Evolutionary conservation across 2,113 vertebrate genomes (phyloP).

Genomic region (Gadus macrocephalus): DNA sequence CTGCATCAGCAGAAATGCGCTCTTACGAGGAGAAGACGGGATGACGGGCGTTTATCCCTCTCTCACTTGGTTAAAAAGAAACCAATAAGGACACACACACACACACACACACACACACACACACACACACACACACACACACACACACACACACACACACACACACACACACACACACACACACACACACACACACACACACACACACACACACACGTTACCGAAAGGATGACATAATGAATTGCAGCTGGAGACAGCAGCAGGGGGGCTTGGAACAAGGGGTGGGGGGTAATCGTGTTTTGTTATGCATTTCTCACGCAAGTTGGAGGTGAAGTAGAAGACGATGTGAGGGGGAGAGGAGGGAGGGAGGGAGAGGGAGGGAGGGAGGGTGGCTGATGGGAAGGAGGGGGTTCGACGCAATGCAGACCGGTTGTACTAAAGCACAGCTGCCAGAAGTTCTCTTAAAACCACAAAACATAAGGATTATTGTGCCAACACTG

Average conservation of each 20-base stretch:
- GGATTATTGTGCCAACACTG: slow-evolving; percentile 59
- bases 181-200: too few species aligned
- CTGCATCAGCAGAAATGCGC: slow-evolving; percentile 90
- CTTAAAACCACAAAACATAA: slow-evolving; percentile 61
- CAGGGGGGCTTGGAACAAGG: slow-evolving; percentile 23
- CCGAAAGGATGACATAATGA: too few species aligned
- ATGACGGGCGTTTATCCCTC: slow-evolving; percentile 62
- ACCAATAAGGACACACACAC: slow-evolving; percentile 6
- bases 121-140: too few species aligned
- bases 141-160: too few species aligned
- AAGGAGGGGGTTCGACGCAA: slow-evolving; percentile 77
- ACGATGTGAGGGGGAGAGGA: slow-evolving; percentile 31
- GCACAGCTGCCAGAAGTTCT: slow-evolving; percentile 66
- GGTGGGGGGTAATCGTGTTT: slow-evolving; percentile 4
- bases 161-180: too few species aligned
- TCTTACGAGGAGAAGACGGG: slow-evolving; percentile 67
- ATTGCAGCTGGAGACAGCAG: background rate
- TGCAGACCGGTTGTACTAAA: slow-evolving; percentile 74
- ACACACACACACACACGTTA: too few species aligned
- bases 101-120: too few species aligned
- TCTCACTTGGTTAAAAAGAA: slow-evolving; percentile 27
- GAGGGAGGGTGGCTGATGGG: slow-evolving; percentile 46
- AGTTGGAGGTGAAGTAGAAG: slow-evolving; percentile 49
- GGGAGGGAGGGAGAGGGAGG: slow-evolving; percentile 29
- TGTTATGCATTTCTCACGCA: slow-evolving; percentile 59